Conservation (phyloP, 2,888 invertebrate species). For the Alcis repandata region DNA sequence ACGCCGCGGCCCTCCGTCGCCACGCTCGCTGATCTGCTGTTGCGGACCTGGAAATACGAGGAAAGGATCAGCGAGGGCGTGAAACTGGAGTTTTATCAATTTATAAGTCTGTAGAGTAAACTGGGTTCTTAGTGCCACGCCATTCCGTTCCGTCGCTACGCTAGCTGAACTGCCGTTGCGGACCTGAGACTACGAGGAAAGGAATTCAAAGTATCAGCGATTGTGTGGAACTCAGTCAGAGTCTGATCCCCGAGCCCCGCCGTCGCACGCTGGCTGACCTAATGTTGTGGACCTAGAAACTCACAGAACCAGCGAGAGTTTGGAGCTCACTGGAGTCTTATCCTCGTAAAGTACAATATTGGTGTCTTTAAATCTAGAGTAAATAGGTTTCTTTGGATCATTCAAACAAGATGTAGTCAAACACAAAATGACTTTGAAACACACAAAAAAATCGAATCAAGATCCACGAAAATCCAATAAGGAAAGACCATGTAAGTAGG, state of each 20-base stretch:
- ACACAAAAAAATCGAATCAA: too few species aligned
- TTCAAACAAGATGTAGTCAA: too few species aligned
- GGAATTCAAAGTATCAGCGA: background rate
- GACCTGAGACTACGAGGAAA: slow-evolving; percentile 56
- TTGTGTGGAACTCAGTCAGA: too few species aligned
- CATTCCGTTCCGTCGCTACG: slow-evolving; percentile 92
- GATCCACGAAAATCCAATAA: background rate
- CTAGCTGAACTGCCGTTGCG: slow-evolving; percentile 88
- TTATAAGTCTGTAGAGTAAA: too few species aligned
- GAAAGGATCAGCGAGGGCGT: background rate
- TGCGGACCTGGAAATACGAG: slow-evolving; percentile 63
- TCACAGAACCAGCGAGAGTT: too few species aligned
- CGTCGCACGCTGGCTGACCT: slow-evolving; percentile 91
- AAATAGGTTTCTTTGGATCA: too few species aligned
- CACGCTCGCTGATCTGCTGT: slow-evolving; percentile 89
- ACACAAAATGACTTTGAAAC: too few species aligned
- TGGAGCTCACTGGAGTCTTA: too few species aligned
- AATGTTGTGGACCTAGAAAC: slow-evolving; percentile 80
- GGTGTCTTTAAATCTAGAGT: too few species aligned
- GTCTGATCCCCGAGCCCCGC: slow-evolving; percentile 89
- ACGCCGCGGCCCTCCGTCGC: slow-evolving; percentile 93
- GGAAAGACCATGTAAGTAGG: background rate
- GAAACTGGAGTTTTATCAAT: too few species aligned
- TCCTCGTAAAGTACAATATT: too few species aligned
- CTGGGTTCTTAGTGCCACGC: slow-evolving; percentile 92